Conservation (phyloP, 2,113 vertebrate species). For the Zosterops hypoxanthus region DNA sequence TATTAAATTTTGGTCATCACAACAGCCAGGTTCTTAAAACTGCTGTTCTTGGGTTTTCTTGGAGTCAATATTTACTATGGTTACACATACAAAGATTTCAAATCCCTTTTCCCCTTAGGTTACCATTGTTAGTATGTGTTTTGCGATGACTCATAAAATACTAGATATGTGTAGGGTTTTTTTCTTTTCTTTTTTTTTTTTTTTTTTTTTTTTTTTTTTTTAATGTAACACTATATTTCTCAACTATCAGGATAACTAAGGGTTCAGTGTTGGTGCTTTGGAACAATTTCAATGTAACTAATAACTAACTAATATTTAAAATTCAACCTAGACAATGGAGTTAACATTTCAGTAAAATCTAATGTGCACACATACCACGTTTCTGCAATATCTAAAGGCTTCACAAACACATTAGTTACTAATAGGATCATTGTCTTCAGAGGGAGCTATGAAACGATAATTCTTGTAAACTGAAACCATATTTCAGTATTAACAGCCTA, state of each 20-base stretch:
- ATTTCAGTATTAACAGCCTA: not conserved
- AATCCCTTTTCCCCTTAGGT: not conserved
- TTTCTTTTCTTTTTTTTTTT: not conserved
- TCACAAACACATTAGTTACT: not conserved
- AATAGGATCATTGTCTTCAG: not conserved
- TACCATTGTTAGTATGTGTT: not conserved
- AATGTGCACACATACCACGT: not conserved
- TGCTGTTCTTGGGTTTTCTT: not conserved
- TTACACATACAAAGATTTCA: not conserved
- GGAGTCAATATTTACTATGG: not conserved
- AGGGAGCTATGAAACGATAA: not conserved
- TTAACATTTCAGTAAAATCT: not conserved
- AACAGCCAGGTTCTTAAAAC: not conserved
- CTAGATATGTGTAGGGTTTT: not conserved
- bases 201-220: not conserved
- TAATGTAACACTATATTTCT: not conserved
- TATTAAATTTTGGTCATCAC: not conserved
- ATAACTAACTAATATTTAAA: not conserved
- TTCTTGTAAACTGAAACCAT: not conserved
- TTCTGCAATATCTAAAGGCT: not conserved
- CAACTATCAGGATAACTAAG: not conserved
- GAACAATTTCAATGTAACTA: not conserved
- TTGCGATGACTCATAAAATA: not conserved
- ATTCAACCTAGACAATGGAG: not conserved
- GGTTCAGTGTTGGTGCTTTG: not conserved